These are phyloP conservation scores for Scaptomyza cyrtandrae DNA, from an alignment of 2,888 invertebrate genomes.

Conservation along the genomic window DNA sequence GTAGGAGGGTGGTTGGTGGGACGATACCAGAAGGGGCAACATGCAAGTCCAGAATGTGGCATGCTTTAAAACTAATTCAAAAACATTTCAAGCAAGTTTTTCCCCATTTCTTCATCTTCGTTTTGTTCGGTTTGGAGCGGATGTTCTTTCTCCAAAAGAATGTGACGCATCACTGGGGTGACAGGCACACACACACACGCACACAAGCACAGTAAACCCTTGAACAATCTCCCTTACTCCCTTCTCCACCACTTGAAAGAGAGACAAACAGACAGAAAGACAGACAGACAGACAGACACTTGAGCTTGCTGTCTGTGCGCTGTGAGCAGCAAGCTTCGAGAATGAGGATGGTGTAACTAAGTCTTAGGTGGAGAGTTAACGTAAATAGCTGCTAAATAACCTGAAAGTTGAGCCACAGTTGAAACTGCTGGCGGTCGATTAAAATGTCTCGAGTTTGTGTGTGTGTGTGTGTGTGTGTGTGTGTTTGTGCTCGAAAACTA, in stretches of 20 bases:
- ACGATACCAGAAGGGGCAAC: background rate
- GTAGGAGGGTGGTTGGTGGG: background rate
- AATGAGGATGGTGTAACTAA: slow-evolving; percentile 2
- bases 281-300: background rate
- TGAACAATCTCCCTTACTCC: slow-evolving; percentile 2
- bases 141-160: slow-evolving; percentile 35
- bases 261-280: background rate
- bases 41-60: slow-evolving; percentile 39
- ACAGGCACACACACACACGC: slow-evolving; percentile 19
- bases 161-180: slow-evolving; percentile 52
- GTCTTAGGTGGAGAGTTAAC: slow-evolving; percentile 20
- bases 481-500: slow-evolving; percentile 24
- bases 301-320: slow-evolving; percentile 1
- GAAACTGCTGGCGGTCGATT: slow-evolving; percentile 54
- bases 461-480: background rate
- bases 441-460: slow-evolving; percentile 42
- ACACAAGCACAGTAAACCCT: slow-evolving; percentile 5
- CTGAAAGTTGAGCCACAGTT: slow-evolving; percentile 46
- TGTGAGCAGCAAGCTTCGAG: background rate
- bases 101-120: background rate
- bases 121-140: slow-evolving; percentile 14
- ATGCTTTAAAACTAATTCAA: slow-evolving; percentile 63
- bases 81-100: slow-evolving; percentile 45
- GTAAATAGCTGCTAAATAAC: slow-evolving; percentile 52
- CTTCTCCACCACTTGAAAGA: background rate